phyloP scores from a whole-genome alignment of 2,888 invertebrate genomes.

The Volucella inanis region DNA sequence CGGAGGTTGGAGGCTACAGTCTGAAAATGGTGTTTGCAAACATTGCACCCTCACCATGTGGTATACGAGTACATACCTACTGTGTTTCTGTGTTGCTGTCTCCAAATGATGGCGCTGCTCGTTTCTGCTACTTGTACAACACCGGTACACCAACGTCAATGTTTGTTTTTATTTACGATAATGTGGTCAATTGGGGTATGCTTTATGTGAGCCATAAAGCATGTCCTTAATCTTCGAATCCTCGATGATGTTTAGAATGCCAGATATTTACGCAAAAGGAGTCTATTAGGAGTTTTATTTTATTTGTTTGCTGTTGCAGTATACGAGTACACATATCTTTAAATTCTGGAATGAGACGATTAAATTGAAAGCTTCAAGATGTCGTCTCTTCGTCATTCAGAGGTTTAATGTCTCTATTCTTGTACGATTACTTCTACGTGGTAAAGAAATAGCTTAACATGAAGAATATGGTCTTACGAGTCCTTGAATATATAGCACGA shows the following conservation, averaged over 20 bases:
- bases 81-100: background rate
- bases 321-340: conserved; percentile 26
- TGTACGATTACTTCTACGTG: background rate
- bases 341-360: conserved; percentile 23
- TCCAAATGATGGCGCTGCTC: conserved; percentile 16
- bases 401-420: conserved; percentile 17
- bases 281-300: conserved; percentile 20
- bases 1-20: conserved; percentile 1
- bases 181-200: conserved; percentile 73
- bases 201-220: conserved; percentile 67
- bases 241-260: conserved; percentile 12
- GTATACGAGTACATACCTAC: background rate
- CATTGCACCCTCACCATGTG: conserved; percentile 9
- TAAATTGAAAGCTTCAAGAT: conserved; percentile 27
- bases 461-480: background rate
- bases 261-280: conserved; percentile 30
- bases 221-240: conserved; percentile 67
- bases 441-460: too few species aligned
- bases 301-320: conserved; percentile 39
- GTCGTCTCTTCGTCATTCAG: conserved; percentile 1
- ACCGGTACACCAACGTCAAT: conserved; percentile 33
- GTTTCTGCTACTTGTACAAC: conserved; percentile 10
- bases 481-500: background rate
- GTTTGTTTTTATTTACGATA: conserved; percentile 67
- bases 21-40: conserved; percentile 29